Evolutionary conservation across 2,113 vertebrate genomes (phyloP), one percentile per base, ranked within the genome.

Genomic region (Terrapene triunguis): DNA sequence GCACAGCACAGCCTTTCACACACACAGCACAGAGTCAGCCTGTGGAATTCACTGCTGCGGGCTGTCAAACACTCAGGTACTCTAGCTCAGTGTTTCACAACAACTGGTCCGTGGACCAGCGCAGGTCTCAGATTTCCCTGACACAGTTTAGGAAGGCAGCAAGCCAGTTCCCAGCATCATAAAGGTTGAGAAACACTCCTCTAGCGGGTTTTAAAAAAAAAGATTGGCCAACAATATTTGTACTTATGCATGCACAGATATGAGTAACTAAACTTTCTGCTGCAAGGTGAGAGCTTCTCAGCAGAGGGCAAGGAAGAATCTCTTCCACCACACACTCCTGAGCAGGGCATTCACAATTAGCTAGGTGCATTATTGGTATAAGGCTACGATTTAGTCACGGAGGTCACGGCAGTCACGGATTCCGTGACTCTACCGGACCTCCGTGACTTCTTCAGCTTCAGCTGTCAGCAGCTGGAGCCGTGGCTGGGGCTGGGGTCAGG

Each of bases 181-280:
- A 89, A 51, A 65, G 11, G 57, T 47, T 94, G 22, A 91, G 76
- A 38, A 72, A 38, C n/a, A 38, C 65, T 72, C n/a, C 16, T 72
- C n/a, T 10, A 72, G 17, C n/a, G 38, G 65, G 65, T 21, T 38
- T 38, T 72, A 3, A 19, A 22, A 29, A 32, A 62, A 62, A 72
- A 38, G 21, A 38, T 10, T 22, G 17, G 65, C 35, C 35, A 38
- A 69, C 62, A 72, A 72, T n/a, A 22, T 72, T 72, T 81, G 10
- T 92, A 65, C 16, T 74, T 92, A 89, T 91, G 87, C 65, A 83
- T 81, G 48, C 72, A 1, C 81, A 95, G 85, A 91, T 72, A 96
- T 91, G 51, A 48, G 48, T 0, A 10, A 89, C 51, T 84, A 84
- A 95, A 84, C 14, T 48, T 89, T 57, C 65, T 87, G 84, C 74